Evolutionary conservation across 2,888 invertebrate species (phyloP).

Genomic region (Alloscopus bannaensis): DNA sequence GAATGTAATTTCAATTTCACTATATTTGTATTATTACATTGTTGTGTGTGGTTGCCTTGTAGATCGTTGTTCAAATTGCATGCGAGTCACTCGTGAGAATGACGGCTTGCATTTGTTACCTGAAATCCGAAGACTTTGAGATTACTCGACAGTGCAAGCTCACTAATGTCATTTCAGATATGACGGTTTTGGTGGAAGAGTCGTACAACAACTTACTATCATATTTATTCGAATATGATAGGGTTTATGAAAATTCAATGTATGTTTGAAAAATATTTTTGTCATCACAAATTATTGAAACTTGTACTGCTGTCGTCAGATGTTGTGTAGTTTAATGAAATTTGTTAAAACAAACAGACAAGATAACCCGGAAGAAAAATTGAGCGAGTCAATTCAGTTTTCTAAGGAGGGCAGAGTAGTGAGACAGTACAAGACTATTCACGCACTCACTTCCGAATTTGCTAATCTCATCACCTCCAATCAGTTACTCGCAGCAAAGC

Average conservation of each 20-base stretch:
- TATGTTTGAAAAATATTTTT: background rate
- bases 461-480: background rate
- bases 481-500: background rate
- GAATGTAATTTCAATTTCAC: background rate
- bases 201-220: background rate
- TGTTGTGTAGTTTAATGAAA: background rate
- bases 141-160: background rate
- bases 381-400: background rate
- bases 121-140: background rate
- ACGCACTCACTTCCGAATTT: background rate
- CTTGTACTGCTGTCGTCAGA: background rate
- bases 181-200: background rate
- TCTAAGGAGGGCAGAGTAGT: background rate
- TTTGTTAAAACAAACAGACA: background rate
- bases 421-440: background rate
- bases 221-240: background rate
- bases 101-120: background rate
- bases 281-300: background rate
- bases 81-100: background rate
- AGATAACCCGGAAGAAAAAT: too few species aligned
- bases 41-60: background rate
- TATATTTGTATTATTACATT: background rate
- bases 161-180: background rate
- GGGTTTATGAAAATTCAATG: background rate
- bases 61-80: background rate